Percentiles rank a stretch among this genome's conserved stretches.
Conservation (phyloP, 2,797 vertebrate genomes). For the Craterocephalus amniculus region DNA sequence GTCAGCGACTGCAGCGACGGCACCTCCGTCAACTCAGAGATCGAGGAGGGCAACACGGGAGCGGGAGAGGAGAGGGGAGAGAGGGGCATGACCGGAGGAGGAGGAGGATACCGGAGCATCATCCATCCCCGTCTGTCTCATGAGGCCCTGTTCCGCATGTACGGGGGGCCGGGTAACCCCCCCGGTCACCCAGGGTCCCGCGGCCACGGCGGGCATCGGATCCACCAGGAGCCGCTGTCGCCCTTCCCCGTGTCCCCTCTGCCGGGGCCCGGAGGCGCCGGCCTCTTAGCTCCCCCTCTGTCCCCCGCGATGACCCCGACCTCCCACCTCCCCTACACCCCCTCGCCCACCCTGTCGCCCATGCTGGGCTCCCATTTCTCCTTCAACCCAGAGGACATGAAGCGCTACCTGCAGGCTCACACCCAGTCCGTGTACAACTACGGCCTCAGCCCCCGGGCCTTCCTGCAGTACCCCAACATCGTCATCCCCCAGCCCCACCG, state of each 20-base stretch:
- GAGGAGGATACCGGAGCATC: slow-evolving; percentile 74
- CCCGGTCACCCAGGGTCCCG: slow-evolving; percentile 77
- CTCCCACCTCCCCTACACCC: slow-evolving; percentile 90
- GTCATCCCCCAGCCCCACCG: slow-evolving; percentile 90
- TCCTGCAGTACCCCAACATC: slow-evolving; percentile 92
- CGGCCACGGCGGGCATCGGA: slow-evolving; percentile 81
- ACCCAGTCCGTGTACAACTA: slow-evolving; percentile 95
- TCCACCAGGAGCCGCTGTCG: slow-evolving; percentile 89
- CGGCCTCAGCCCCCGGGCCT: slow-evolving; percentile 92
- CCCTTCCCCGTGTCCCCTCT: slow-evolving; percentile 91
- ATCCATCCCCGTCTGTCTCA: slow-evolving; percentile 86
- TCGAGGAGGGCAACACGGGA: slow-evolving; percentile 86
- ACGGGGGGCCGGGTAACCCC: slow-evolving; percentile 77
- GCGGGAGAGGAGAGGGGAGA: slow-evolving; percentile 73
- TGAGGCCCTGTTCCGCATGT: slow-evolving; percentile 89
- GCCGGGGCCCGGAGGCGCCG: slow-evolving; percentile 81
- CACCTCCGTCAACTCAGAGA: slow-evolving; percentile 89
- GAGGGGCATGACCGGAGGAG: slow-evolving; percentile 59
- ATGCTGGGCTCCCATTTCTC: slow-evolving; percentile 94
- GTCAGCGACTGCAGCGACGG: slow-evolving; percentile 95
- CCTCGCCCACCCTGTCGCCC: slow-evolving; percentile 90
- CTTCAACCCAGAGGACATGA: slow-evolving; percentile 95
- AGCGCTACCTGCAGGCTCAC: slow-evolving; percentile 93
- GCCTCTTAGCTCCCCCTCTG: slow-evolving; percentile 85
- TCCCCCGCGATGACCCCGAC: slow-evolving; percentile 92